Base-by-base conservation (phyloP, 2,888 invertebrate genomes). In the Tetranychus truncatus region DNA sequence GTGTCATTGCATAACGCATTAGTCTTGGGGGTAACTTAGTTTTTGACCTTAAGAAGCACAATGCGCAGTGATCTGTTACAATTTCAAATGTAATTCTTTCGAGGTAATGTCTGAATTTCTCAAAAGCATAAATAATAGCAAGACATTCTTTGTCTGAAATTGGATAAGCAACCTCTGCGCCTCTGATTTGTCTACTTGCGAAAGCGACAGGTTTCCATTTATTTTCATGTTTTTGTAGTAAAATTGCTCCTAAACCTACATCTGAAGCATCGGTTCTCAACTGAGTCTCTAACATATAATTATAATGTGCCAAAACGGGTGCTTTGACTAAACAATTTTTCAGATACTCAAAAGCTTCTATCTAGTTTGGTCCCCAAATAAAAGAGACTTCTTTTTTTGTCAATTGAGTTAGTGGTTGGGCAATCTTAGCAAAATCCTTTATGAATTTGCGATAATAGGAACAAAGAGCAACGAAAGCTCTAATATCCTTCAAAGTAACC, bases 371-470 rank as follows among this genome's bases (percentile, higher is more conserved):
- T 18, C 15, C 20, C 79, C 77, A 79, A 1, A 44, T 34, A 21
- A 73, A 76, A 24, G 66, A 45, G 5, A 45, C 67, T n/a, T 76
- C 67, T 21, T 71, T 77, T 45, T 71, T 75, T 34, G 77, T 44
- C 18, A 79, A 45, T 6, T 45, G 11, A 3, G 77, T 76, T 6
- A 80, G 73, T 15, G 78, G 79, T 20, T 72, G 69, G 2, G 79
- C 79, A 8, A 79, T 77, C 3, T 67, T 55, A 3, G 79, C 69
- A 75, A 78, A 80, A 7, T 65, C 55, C n/a, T 71, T 46, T 0
- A 80, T 73, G 74, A 77, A 80, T 55, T 72, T 20, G 4, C 79
- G 11, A 74, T 80, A 80, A 75, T 79, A 80, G 7, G 73, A 45
- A 18, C 77, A 74, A 11, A 78, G 21, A 5, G 79, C 80, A 18